Conservation (phyloP, 2,113 vertebrate genomes). For the Oryzias melastigma region DNA sequence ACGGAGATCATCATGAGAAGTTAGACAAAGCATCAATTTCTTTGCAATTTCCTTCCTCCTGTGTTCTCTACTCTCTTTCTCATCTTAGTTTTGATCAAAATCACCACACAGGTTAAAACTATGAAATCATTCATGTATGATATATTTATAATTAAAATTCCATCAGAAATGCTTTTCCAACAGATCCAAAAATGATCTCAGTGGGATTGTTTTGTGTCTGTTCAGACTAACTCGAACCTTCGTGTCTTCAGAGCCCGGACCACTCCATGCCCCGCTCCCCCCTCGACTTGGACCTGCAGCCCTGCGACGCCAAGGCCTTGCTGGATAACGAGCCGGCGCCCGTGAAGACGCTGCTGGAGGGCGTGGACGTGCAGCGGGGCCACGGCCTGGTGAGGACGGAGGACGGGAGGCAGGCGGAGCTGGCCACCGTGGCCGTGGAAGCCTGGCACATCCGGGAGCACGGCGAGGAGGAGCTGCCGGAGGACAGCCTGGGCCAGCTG, state of each 20-base stretch:
- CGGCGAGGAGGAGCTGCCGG: conserved; percentile 69
- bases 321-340: conserved; percentile 56
- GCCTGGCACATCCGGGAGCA: conserved; percentile 81
- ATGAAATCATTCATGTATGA: too few relatives aligned
- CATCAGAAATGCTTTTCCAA: too few relatives aligned
- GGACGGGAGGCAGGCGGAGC: conserved; percentile 73
- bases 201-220: too few relatives aligned
- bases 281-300: conserved; percentile 70
- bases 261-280: conserved; percentile 23
- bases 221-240: neutral
- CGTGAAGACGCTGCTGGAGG: conserved; percentile 68
- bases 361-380: conserved; percentile 78
- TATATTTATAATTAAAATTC: too few relatives aligned
- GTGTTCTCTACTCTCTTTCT: too few relatives aligned
- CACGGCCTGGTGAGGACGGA: conserved; percentile 72
- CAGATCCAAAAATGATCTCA: too few relatives aligned
- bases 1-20: too few relatives aligned
- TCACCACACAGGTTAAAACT: too few relatives aligned
- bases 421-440: conserved; percentile 71
- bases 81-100: too few relatives aligned
- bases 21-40: too few relatives aligned
- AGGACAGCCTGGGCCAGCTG: conserved; percentile 76
- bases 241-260: conserved; percentile 63
- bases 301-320: conserved; percentile 68
- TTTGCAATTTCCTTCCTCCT: too few relatives aligned